These are phyloP conservation scores for Cremastinae sp. DNA, from an alignment of 2,888 invertebrate genomes.

Conservation along the genomic window DNA sequence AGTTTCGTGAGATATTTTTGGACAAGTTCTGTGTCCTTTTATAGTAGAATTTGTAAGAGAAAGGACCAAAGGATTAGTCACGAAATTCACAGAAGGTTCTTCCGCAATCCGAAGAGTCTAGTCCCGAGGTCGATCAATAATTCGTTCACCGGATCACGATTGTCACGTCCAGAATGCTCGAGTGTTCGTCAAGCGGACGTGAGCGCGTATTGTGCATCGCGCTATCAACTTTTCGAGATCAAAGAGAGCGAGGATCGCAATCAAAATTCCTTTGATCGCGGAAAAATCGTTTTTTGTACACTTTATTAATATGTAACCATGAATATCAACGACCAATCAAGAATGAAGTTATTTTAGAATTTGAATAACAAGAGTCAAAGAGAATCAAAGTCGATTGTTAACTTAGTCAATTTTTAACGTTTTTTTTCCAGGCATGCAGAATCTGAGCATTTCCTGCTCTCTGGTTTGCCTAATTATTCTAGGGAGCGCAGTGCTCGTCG, in stretches of 20 bases:
- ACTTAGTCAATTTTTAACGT: neutral
- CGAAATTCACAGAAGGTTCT: constrained; percentile 46
- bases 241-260: constrained; percentile 36
- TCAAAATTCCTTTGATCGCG: constrained; percentile 26
- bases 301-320: neutral
- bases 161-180: constrained; percentile 45
- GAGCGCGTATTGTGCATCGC: neutral
- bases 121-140: constrained; percentile 61
- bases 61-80: constrained; percentile 34
- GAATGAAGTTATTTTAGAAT: neutral
- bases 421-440: constrained; percentile 94
- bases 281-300: constrained; percentile 4
- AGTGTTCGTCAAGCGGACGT: constrained; percentile 10
- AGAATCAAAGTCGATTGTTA: neutral
- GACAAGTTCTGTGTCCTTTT: too few relatives aligned
- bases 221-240: constrained; percentile 10
- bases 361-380: neutral
- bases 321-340: neutral
- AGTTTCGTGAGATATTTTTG: too few relatives aligned
- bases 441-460: constrained; percentile 96
- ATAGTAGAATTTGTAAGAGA: neutral
- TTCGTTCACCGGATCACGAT: constrained; percentile 60
- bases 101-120: constrained; percentile 57
- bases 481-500: constrained; percentile 92
- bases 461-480: constrained; percentile 94